These are phyloP conservation scores for Percina caprodes DNA, from an alignment of 2,113 vertebrate genomes.

Conservation along the genomic window DNA sequence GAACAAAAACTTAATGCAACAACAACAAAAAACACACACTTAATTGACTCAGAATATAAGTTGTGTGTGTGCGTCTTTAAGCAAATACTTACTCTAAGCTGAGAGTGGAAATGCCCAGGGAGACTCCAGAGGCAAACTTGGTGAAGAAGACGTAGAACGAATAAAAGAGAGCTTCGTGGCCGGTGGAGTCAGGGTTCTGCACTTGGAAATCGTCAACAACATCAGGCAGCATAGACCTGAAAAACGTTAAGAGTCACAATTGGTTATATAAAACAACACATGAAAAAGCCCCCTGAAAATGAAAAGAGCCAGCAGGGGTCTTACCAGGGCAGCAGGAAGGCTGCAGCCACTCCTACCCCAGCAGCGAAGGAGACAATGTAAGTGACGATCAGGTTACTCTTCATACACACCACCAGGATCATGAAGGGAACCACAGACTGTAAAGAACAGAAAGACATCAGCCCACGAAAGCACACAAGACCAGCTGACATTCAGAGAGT, in stretches of 20 bases:
- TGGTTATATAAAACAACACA: not conserved
- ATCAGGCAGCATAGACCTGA: conserved; percentile 97
- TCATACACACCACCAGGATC: conserved; percentile 86
- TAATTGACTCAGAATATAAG: not conserved
- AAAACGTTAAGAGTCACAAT: not conserved
- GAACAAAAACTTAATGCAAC: not conserved
- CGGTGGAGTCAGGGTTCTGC: conserved; percentile 86
- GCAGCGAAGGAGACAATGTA: conserved; percentile 91
- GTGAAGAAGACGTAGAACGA: conserved; percentile 99
- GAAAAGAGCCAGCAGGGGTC: not conserved
- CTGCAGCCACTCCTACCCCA: conserved; percentile 91
- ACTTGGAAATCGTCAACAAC: conserved; percentile 96
- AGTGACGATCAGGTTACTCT: conserved; percentile 89
- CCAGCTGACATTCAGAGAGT: not conserved
- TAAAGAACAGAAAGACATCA: conserved; percentile 26
- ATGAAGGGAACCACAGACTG: conserved; percentile 95
- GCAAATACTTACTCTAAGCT: conserved; percentile 92
- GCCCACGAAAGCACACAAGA: not conserved
- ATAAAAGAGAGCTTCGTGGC: conserved; percentile 97
- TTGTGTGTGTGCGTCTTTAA: not conserved
- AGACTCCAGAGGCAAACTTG: conserved; percentile 96
- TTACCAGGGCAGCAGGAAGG: conserved; percentile 96
- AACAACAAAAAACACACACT: not conserved
- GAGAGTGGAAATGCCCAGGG: conserved; percentile 95
- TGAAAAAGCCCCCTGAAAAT: too few relatives aligned